Evolutionary conservation across 2,888 invertebrate species (phyloP), one percentile per base, ranked within the genome.

Genomic region (Spilosoma lubricipeda): DNA sequence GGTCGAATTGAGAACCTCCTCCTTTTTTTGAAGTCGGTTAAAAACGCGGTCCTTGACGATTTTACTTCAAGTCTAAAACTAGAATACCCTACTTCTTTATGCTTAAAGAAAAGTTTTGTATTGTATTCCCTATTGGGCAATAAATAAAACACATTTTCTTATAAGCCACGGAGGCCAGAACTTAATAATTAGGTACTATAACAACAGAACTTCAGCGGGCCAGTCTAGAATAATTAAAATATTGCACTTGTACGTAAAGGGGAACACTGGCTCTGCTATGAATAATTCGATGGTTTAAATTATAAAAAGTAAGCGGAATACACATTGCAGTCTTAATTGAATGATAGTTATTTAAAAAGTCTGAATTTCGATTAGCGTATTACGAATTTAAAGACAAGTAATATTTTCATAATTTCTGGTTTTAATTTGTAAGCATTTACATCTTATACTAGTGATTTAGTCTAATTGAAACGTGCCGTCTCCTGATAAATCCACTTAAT

Each of bases 171-270:
- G 77, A 77, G 77, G 75, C 77, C 75, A 77, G 78, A 87, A 89
- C 88, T 90, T 89, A 87, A 90, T 90, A 90, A 90, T 89, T 90
- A 33, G 33, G 33, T 33, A 91, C 85, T 82, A 79, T 85, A 86
- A 89, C 85, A 82, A 82, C 83, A 74, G 76, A 91, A 91, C 87
- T 91, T 90, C 73, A 76, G 83, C 86, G 81, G 89, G 87, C 83
- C 86, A 86, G 89, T 86, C 88, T 82, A 80, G 86, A 90, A 91
- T 92, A 93, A 92, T 92, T 91, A 91, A 93, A 92, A 91, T 92
- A 91, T 90, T 88, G 89, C 88, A 85, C 83, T 86, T 86, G 86
- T 86, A 76, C 87, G 85, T 85, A 84, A 84, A 85, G 88, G 87
- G 87, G 85, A 81, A 72, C 81, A 82, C 80, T 77, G 80, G 78